These are phyloP conservation scores for Tiliqua scincoides DNA, from an alignment of 2,113 vertebrate species.

Conservation along the genomic window DNA sequence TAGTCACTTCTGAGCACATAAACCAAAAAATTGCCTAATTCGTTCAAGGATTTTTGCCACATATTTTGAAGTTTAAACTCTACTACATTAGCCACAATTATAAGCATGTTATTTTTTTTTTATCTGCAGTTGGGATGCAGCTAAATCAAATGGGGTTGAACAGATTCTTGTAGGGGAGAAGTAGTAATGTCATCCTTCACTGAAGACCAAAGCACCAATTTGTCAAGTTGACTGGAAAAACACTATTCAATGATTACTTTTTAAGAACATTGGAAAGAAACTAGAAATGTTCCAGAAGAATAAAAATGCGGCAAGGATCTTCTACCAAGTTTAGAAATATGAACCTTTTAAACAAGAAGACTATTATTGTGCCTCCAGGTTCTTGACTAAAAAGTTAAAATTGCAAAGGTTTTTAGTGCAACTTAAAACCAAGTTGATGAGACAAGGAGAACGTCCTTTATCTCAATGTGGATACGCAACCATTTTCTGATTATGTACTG, in stretches of 20 bases:
- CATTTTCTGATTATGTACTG: background rate
- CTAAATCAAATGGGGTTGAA: conserved; percentile 59
- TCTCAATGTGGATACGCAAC: background rate
- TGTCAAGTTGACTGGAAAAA: conserved; percentile 81
- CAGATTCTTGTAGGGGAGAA: conserved; percentile 62
- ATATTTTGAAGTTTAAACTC: conserved; percentile 20
- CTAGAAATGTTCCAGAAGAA: conserved; percentile 65
- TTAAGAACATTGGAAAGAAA: conserved; percentile 74
- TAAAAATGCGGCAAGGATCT: conserved; percentile 55
- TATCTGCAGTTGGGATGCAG: conserved; percentile 20
- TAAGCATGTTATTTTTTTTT: background rate
- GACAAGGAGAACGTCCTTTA: too few species aligned
- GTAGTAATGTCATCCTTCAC: conserved; percentile 69
- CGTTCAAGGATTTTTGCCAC: background rate
- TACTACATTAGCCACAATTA: conserved; percentile 21
- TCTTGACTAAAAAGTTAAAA: background rate
- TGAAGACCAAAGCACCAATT: conserved; percentile 78
- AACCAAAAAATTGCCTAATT: conserved; percentile 16
- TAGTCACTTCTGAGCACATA: conserved; percentile 13
- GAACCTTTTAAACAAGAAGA: conserved; percentile 5
- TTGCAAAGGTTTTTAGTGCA: background rate
- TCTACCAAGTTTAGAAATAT: conserved; percentile 29
- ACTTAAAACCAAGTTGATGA: background rate
- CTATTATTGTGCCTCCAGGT: background rate
- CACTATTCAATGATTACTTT: conserved; percentile 84